phyloP scores from a whole-genome alignment of 2,113 vertebrate species.

The Kobus ellipsiprymnus region DNA sequence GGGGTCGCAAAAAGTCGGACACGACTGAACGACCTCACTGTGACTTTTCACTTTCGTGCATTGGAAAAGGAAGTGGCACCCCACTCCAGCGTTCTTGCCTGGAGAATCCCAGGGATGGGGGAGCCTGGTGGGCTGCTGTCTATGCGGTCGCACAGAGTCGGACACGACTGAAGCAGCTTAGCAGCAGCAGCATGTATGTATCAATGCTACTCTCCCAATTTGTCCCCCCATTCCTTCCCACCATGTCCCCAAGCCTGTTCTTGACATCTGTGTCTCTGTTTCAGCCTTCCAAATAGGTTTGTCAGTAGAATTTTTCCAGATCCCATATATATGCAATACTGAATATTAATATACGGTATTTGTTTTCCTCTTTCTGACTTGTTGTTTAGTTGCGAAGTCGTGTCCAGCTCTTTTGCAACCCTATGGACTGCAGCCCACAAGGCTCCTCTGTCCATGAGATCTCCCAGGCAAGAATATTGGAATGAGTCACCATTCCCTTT shows the following conservation, averaged over 20 bases:
- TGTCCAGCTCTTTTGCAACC: background rate
- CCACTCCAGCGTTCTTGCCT: too few relatives aligned
- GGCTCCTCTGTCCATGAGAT: background rate
- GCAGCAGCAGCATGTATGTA: background rate
- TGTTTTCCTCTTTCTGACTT: background rate
- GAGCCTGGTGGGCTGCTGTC: too few relatives aligned
- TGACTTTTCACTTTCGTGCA: too few relatives aligned
- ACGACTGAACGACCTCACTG: too few relatives aligned
- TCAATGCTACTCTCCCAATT: background rate
- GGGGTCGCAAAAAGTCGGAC: accelerated
- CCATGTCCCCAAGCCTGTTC: background rate
- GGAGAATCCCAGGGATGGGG: too few relatives aligned
- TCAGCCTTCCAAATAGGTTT: background rate
- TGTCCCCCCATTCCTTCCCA: background rate
- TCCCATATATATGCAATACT: background rate
- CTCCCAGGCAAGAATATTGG: background rate
- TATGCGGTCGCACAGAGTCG: accelerated
- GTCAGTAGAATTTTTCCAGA: background rate
- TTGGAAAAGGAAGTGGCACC: too few relatives aligned
- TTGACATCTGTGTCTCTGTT: background rate
- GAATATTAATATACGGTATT: background rate
- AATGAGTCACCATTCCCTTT: background rate
- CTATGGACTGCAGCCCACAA: background rate
- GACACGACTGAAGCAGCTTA: too few relatives aligned
- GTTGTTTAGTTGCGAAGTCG: background rate